These are phyloP conservation scores for Dermochelys coriacea DNA, from an alignment of 2,797 vertebrate species.

Conservation along the genomic window DNA sequence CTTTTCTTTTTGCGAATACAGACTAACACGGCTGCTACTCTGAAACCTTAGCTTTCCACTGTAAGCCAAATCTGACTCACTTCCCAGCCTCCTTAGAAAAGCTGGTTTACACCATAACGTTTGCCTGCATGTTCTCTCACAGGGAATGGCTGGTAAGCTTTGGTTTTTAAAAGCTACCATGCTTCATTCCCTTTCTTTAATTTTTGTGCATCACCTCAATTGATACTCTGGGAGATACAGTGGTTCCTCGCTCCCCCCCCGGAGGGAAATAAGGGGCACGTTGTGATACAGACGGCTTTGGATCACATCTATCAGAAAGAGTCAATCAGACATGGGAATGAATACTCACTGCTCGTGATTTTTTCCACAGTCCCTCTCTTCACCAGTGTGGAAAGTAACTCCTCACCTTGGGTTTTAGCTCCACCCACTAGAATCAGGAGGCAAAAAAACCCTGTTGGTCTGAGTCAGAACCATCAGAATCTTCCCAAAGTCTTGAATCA, in stretches of 20 bases:
- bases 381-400: not conserved
- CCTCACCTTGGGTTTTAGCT: not conserved
- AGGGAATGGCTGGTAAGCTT: not conserved
- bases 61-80: not conserved
- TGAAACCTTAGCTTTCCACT: not conserved
- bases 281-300: not conserved
- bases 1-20: no score
- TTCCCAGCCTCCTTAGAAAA: not conserved
- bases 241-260: not conserved
- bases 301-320: not conserved
- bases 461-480: not conserved
- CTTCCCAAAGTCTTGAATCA: not conserved
- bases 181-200: not conserved
- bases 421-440: not conserved
- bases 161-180: not conserved
- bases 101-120: not conserved
- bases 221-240: not conserved
- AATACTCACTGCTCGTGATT: not conserved
- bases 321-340: not conserved
- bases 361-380: not conserved
- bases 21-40: no score
- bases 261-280: not conserved
- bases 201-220: not conserved
- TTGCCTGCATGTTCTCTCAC: not conserved
- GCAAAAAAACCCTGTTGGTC: not conserved